Percentiles rank a stretch among this genome's conserved stretches.
Conservation (phyloP, 1,140 invertebrate genomes). For the Pentalonia nigronervosa region DNA sequence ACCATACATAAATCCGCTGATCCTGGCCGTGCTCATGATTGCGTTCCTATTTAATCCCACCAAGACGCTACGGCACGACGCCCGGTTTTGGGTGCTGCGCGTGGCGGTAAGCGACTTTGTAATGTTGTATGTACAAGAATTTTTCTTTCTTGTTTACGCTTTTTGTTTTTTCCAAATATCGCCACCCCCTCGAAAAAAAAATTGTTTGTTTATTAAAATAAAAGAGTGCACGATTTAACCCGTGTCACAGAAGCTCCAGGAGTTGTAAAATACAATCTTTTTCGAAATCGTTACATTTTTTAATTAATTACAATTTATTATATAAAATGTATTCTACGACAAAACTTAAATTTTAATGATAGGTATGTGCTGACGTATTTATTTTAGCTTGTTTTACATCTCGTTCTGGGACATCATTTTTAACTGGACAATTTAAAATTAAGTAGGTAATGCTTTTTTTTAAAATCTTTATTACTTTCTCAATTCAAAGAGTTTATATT, state of each 20-base stretch:
- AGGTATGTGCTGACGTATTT: too few relatives aligned
- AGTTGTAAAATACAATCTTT: not conserved
- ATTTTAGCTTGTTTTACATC: too few relatives aligned
- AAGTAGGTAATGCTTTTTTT: too few relatives aligned
- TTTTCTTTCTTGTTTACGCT: too few relatives aligned
- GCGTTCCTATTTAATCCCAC: slow-evolving; percentile 92
- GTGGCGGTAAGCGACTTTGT: slow-evolving; percentile 73
- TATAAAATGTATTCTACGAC: too few relatives aligned
- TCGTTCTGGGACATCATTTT: too few relatives aligned
- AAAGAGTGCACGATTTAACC: too few relatives aligned
- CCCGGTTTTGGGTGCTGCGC: slow-evolving; percentile 82
- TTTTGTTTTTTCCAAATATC: not conserved
- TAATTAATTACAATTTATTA: not conserved
- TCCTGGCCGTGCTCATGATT: slow-evolving; percentile 85
- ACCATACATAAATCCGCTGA: slow-evolving; percentile 88
- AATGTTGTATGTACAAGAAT: not conserved
- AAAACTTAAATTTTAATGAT: too few relatives aligned
- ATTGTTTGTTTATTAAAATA: too few relatives aligned
- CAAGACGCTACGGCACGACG: slow-evolving; percentile 90
- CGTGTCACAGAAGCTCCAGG: not conserved
- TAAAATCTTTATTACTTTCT: too few relatives aligned
- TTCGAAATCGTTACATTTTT: not conserved
- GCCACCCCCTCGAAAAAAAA: not conserved
- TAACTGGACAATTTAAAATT: too few relatives aligned
- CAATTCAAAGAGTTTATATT: too few relatives aligned